Base-by-base conservation (phyloP, 2,888 invertebrate genomes). In the Loripinus fragilis region DNA sequence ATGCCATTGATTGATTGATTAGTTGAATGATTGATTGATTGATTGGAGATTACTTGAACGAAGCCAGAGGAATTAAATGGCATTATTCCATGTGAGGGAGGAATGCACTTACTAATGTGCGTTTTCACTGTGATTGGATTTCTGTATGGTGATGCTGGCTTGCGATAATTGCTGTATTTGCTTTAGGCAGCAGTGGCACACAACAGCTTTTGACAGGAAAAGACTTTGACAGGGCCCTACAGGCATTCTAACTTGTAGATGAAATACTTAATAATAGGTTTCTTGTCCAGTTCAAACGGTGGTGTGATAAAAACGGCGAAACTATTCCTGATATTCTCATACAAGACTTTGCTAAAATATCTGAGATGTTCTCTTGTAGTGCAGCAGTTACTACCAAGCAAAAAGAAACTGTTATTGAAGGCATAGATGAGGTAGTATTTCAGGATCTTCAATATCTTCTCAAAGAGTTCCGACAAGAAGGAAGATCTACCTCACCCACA, bases 61-160 rank as follows among this genome's bases (percentile, higher is more conserved):
- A 66, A 30, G 1, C 50, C 5, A 33, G 50, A 65, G 7, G 72
- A 65, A 50, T 3, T 48, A 0, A 1, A 30, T 7, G 66, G 72
- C 1, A 33, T 65, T 12, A 66, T 72, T 1, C 72, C 48, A 7
- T 1, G 41, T 0, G 72, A 72, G 48, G 72, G 72, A n/a, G 66
- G 72, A 1, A 72, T 72, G 66, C 66, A 72, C 33, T 30, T 72
- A 20, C 23, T 66, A 2, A 72, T 66, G 66, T 33, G n/a, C n/a
- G 48, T 72, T 0, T 65, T 72, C 10, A 48, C 65, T 7, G 72
- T 35, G 7, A 72, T 74, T 15, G 74, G 74, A 5, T n/a, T 25
- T 41, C 15, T 74, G 5, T 67, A 50, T 52, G 74, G 67, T 1
- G 74, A 74, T 55, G 55, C 74, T 25, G 55, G 74, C 10, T 50